Base-by-base conservation (phyloP, 2,888 invertebrate species). In the Biston stratarius region DNA sequence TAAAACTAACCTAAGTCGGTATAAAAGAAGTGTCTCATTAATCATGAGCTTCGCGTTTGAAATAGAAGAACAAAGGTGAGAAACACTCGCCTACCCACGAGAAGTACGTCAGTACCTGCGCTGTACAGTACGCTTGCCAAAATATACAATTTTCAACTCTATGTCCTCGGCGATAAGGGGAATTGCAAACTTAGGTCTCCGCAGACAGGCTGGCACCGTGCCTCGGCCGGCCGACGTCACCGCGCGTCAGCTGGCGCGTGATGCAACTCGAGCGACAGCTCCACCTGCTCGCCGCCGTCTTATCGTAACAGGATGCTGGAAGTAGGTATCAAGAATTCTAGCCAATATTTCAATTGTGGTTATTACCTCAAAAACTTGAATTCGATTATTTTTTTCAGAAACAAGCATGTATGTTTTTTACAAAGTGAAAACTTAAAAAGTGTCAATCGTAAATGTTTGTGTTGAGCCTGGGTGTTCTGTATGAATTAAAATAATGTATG, bases 121-220 rank as follows among this genome's bases (percentile, higher is more conserved):
- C 33, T 49, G n/a, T 59, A 12, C 42, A 49, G 33, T 49, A 49
- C 40, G n/a, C 33, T 34, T 14, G 6, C 9, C 5, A 34, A n/a
- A 45, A 1, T 10, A 8, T 14, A 10, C 8, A 6, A 24, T 45
- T 56, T 49, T 38, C n/a, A 57, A 36, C 56, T 57, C 61, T 66
- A 66, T 36, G 7, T 0, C 2, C 7, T 7, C 10, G 40, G 56
- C 10, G n/a, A 61, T 66, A 66, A 61, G 66, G 61, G 12, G 40
- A 12, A 52, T 12, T 49, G 2, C 9, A 47, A 7, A 10, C 11
- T 9, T 1, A 6, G 14, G 53, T 42, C 9, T 24, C 12, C 1
- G 36, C 34, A 66, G 66, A 66, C 66, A n/a, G 52, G 42, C 34
- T 58, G 66, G 66, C 61, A 61, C 66, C 61, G n/a, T n/a, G 38